Evolutionary conservation across 2,113 vertebrate genomes (phyloP), one percentile per base, ranked within the genome.

Genomic region (Suricata suricatta): DNA sequence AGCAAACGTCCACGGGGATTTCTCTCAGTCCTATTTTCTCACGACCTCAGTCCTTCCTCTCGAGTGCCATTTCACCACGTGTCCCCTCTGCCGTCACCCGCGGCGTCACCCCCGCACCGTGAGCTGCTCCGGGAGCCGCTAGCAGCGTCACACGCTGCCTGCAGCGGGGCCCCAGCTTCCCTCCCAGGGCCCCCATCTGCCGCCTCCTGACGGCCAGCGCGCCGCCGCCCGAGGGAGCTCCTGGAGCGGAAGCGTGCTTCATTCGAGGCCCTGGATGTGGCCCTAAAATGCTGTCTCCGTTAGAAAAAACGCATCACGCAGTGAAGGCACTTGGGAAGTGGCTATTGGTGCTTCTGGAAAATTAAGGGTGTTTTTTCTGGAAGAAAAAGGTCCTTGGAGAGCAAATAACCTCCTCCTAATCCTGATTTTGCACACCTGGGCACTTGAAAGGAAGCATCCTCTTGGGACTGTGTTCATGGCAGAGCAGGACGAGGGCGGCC

Each of bases 101-200:
- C 50, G 25, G 92, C 79, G 76, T 98, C 98, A 98, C 97, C 97
- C 82, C 89, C 91, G 85, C 94, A 38, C 72, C 74, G 76, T 97
- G 97, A 98, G 94, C 88, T 21, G 1, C 96, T 96, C 52, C 0
- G 86, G 74, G 97, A 98, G 97, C 96, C 96, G 97, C 93, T 97
- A 93, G 31, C 57, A 23, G 52, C 90, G 92, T 89, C 97, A 96
- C 95, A 64, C 38, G 95, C 33, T 0, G 10, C 84, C 85, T 27
- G 41, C 9, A 1, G 12, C 17, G 95, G 29, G 1, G 60, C 57
- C 66, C 41, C 72, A 38, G 64, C 69, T 95, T 29, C 86, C 35
- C 72, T 21, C 9, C 91, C 52, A 7, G 2, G 79, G 47, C 81
- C 71, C 54, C 77, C 66, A 16, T 38, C 27, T 33, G 10, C 35